A percentile compares a stretch with the other conserved stretches of the same genome.
Evolutionary conservation across 2,797 vertebrate genomes (phyloP).

Genomic region (Danio albolineatus): DNA sequence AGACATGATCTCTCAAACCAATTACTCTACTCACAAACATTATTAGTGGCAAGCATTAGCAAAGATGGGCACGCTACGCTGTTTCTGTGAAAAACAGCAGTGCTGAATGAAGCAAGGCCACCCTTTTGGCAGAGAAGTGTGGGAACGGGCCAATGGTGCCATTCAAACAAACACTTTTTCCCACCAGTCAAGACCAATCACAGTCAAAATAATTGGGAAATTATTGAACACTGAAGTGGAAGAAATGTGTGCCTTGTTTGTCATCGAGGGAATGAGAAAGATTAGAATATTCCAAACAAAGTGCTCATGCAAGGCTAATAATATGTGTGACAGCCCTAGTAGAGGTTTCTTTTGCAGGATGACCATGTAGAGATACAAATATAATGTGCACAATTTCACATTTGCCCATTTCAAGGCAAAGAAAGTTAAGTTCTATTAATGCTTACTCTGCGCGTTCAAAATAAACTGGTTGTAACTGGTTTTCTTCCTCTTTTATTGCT

Average conservation of each 20-base stretch:
- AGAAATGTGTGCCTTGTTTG: not conserved
- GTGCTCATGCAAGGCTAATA: not conserved
- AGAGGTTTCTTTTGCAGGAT: not conserved
- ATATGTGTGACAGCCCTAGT: not conserved
- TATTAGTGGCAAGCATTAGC: slow-evolving; percentile 45
- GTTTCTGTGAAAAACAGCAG: slow-evolving; percentile 13
- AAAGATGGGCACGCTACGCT: slow-evolving; percentile 28
- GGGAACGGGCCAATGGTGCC: slow-evolving; percentile 47
- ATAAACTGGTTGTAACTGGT: not conserved
- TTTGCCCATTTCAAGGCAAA: not conserved
- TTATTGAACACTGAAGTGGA: slow-evolving; percentile 14
- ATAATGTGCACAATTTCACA: not conserved
- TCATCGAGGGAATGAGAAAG: not conserved
- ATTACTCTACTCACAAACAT: slow-evolving; percentile 25
- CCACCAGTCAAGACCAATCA: slow-evolving; percentile 33
- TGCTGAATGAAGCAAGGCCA: slow-evolving; percentile 26
- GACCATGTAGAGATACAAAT: not conserved
- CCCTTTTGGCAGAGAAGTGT: slow-evolving; percentile 52
- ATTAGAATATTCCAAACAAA: not conserved
- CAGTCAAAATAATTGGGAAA: slow-evolving; percentile 42
- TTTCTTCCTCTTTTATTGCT: slow-evolving; percentile 16
- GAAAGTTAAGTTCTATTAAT: not conserved
- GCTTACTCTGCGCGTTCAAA: not conserved
- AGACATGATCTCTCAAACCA: slow-evolving; percentile 25
- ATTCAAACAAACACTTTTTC: slow-evolving; percentile 31